Evolutionary conservation across 1,140 invertebrate genomes (phyloP), one percentile per base, ranked within the genome.

Genomic region (Metaphire vulgaris): DNA sequence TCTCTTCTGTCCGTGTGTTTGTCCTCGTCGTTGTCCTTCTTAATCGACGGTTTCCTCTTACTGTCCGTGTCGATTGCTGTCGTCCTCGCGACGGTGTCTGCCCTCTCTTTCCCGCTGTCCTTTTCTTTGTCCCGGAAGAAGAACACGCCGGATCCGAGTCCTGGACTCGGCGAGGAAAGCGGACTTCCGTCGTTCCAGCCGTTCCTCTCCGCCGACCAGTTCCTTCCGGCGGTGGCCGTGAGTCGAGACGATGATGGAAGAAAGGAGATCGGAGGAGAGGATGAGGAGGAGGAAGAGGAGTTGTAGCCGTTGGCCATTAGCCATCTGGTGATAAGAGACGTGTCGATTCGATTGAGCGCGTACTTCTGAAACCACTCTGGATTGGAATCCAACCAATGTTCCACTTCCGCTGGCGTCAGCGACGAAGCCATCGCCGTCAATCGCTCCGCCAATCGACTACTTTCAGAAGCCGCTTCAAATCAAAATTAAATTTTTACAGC

Each of bases 251-350:
- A 21, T 21, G 41, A 56, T 21, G 6, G 41, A 21, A 21, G 41
- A 56, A 56, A 6, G 41, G 21, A 21, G 41, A 6, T 21, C 21
- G 6, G 41, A 56, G n/a, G 21, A 21, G 41, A 21, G 6, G 41
- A 21, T 21, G 41, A 56, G 6, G 6, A 21, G 41, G 41, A 21
- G 21, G 21, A 6, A 21, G 21, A 21, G 41, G 6, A 6, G 6
- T 21, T 6, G 21, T 87, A 88, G 6, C 88, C 88, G 79, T 88
- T 87, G 0, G 82, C 77, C 1, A 85, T 80, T 1, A 89, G 80
- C 88, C 88, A 89, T 75, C 84, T 85, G 81, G 89, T 89, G 30
- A 89, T 83, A 0, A 87, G 80, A 0, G 71, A 76, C 0, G 88
- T 74, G 75, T 89, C 88, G 0, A 87, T 87, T 80, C 88, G 87